Base-by-base conservation (phyloP, 2,113 vertebrate species). In the Gavialis gangeticus region DNA sequence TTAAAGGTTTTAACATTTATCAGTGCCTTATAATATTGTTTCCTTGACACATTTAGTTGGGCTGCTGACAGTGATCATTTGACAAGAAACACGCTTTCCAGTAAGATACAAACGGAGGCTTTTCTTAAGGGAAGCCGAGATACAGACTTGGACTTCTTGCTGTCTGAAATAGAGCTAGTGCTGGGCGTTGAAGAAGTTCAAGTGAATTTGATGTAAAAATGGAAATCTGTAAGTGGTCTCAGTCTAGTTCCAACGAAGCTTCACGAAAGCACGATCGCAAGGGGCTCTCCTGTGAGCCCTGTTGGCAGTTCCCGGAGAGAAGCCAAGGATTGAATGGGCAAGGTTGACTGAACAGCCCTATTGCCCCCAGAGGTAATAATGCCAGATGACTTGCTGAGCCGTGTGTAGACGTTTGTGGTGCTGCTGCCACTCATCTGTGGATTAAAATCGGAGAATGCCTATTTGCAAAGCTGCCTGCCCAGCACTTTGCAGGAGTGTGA, bases 1-100 rank as follows among this genome's bases (percentile, higher is more conserved):
- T 96, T 93, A 97, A 88, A 90, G 89, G 71, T 89, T 46, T 96
- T 94, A 95, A 85, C 91, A 84, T 96, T 96, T 96, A 82, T 94
- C 91, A 97, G 90, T 96, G 80, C 86, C 34, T 79, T 76, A 34
- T 69, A 92, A 93, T 88, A 46, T 83, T 89, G 76, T 82, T 95
- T 89, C 83, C 93, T 91, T 96, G 96, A 93, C 96, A 95, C 83
- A 75, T 94, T 88, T 84, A 86, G 91, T 93, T 93, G 95, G 66
- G 81, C 81, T 37, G 91, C 86, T 94, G 94, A 91, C 95, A 94
- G 92, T 93, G 95, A 93, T 78, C 1, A 6, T 71, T 27, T 86
- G 92, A 88, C 81, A 30, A 95, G 92, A 84, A 95, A 94, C 78
- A 95, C 94, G 85, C 86, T 8, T 1, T 91, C 85, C 88, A 78